Conservation (phyloP, 2,113 vertebrate species). For the Pimephales promelas region DNA sequence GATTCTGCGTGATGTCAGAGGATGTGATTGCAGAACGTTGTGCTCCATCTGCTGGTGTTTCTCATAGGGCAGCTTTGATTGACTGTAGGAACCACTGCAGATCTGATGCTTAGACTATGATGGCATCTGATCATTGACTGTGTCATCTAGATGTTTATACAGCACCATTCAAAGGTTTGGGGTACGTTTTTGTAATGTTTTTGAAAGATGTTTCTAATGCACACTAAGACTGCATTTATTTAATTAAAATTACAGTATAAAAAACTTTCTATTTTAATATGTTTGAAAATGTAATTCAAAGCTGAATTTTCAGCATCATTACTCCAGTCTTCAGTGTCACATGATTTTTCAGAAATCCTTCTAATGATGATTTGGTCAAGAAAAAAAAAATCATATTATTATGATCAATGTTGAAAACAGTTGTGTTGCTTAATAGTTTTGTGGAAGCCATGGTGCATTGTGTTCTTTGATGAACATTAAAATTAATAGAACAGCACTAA, state of each 20-base stretch:
- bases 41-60: constrained; percentile 32
- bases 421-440: not conserved
- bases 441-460: not conserved
- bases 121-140: not conserved
- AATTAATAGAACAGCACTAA: not conserved
- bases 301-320: not conserved
- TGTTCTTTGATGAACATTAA: not conserved
- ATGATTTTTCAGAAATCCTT: not conserved
- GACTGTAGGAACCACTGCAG: not conserved
- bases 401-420: not conserved
- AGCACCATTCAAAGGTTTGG: not conserved
- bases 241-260: not conserved
- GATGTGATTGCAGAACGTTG: not conserved
- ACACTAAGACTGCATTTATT: not conserved
- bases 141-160: not conserved
- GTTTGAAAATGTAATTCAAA: not conserved
- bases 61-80: not conserved
- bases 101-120: not conserved
- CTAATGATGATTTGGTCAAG: not conserved
- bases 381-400: not conserved
- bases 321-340: not conserved
- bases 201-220: not conserved
- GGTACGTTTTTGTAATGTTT: not conserved
- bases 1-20: not conserved
- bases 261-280: not conserved